These are phyloP conservation scores for Cygnus olor DNA, from an alignment of 2,797 vertebrate species.

Conservation along the genomic window DNA sequence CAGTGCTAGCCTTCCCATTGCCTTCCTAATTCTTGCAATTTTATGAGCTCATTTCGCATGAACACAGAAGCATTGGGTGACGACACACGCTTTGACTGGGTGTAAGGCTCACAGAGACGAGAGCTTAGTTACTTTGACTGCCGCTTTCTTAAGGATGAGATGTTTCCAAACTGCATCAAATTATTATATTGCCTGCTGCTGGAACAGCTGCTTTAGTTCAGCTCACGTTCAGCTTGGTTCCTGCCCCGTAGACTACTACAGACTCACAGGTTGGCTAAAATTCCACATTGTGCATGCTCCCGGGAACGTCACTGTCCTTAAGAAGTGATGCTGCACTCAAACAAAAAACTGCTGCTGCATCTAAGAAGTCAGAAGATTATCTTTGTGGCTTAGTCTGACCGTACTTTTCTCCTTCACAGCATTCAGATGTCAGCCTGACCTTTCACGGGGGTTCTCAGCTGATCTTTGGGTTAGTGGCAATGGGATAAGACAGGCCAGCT, in stretches of 20 bases:
- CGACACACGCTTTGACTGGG: not conserved
- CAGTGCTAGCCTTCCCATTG: not conserved
- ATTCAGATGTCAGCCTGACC: constrained; percentile 60
- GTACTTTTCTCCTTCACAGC: not conserved
- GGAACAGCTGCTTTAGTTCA: not conserved
- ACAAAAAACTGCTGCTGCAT: not conserved
- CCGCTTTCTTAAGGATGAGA: not conserved
- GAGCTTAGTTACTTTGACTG: not conserved
- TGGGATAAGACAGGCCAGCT: constrained; percentile 37
- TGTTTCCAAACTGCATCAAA: not conserved
- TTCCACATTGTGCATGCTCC: not conserved
- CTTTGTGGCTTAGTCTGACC: not conserved
- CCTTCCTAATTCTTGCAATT: not conserved
- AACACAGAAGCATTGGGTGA: not conserved
- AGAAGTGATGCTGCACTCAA: not conserved
- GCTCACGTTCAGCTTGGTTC: not conserved
- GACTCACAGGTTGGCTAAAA: not conserved
- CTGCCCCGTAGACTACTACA: not conserved
- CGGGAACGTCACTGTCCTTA: not conserved
- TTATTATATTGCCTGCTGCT: not conserved
- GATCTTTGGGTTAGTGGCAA: constrained; percentile 28
- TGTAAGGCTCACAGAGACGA: not conserved
- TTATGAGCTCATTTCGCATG: not conserved
- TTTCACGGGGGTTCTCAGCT: constrained; percentile 35
- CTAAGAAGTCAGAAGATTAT: not conserved